Conservation (phyloP, 2,888 invertebrate genomes). For the Limnephilus auricula region DNA sequence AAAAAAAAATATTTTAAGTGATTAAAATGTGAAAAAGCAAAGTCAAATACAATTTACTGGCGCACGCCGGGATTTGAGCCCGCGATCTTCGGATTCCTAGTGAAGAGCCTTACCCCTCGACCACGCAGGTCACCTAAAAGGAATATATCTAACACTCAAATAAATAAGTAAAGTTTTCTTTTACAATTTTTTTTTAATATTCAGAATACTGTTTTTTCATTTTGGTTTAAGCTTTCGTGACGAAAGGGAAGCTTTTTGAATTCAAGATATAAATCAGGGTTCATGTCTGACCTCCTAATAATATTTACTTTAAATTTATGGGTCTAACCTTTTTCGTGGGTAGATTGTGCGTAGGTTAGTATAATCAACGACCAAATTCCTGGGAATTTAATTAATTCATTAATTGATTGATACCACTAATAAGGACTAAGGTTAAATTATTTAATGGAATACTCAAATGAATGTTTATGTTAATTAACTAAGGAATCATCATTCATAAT, state of each 20-base stretch:
- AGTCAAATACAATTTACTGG: too few relatives aligned
- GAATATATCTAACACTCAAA: too few relatives aligned
- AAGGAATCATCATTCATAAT: not conserved
- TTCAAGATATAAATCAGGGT: not conserved
- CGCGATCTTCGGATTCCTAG: too few relatives aligned
- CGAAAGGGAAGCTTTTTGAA: not conserved
- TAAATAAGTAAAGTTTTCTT: too few relatives aligned
- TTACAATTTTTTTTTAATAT: too few relatives aligned
- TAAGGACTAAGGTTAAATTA: not conserved
- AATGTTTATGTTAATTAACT: not conserved
- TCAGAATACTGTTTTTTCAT: not conserved
- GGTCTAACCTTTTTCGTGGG: not conserved
- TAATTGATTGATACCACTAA: not conserved
- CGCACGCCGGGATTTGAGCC: too few relatives aligned
- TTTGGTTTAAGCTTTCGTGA: not conserved
- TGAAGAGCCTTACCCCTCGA: too few relatives aligned
- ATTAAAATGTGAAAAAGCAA: too few relatives aligned
- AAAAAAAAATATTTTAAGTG: too few relatives aligned
- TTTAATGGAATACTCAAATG: not conserved
- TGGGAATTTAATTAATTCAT: not conserved
- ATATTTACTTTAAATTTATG: conserved; percentile 14
- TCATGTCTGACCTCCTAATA: not conserved
- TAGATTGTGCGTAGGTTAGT: not conserved
- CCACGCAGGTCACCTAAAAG: too few relatives aligned
- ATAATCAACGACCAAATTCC: not conserved